phyloP scores from a whole-genome alignment of 1,140 invertebrate genomes.

The Platyura marginata region DNA sequence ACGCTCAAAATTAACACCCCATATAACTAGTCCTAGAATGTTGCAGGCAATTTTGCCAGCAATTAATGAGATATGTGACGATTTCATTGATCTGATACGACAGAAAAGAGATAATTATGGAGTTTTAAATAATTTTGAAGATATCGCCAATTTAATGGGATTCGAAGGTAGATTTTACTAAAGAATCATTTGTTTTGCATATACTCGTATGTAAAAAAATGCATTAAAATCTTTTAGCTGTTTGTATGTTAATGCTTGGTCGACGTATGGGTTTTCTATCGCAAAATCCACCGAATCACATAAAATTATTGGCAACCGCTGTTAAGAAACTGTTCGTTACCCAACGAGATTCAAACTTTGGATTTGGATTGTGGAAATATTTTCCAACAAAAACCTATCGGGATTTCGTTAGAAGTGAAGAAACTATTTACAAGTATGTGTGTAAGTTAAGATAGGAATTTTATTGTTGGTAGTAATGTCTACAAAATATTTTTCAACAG shows the following conservation, averaged over 20 bases:
- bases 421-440: constrained; percentile 50
- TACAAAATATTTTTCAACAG: too few relatives aligned
- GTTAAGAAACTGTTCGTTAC: constrained; percentile 56
- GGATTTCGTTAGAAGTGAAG: constrained; percentile 52
- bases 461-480: too few relatives aligned
- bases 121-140: constrained; percentile 42
- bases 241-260: constrained; percentile 57
- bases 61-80: constrained; percentile 55
- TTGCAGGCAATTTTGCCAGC: constrained; percentile 59
- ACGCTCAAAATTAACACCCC: constrained; percentile 49
- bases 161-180: constrained; percentile 68
- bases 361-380: constrained; percentile 66
- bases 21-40: constrained; percentile 56
- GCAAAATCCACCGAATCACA: constrained; percentile 31
- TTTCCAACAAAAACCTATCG: constrained; percentile 52
- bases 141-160: constrained; percentile 53
- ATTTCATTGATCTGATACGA: constrained; percentile 50
- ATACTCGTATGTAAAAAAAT: too few relatives aligned
- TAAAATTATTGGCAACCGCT: constrained; percentile 38
- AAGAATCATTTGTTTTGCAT: too few relatives aligned
- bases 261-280: constrained; percentile 61
- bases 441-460: too few relatives aligned
- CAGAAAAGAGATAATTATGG: constrained; percentile 27
- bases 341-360: constrained; percentile 61
- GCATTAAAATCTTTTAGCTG: too few relatives aligned